A percentile compares a stretch with the other conserved stretches of the same genome.
phyloP scores from a whole-genome alignment of 1,140 invertebrate genomes.

The Ips nitidus region DNA sequence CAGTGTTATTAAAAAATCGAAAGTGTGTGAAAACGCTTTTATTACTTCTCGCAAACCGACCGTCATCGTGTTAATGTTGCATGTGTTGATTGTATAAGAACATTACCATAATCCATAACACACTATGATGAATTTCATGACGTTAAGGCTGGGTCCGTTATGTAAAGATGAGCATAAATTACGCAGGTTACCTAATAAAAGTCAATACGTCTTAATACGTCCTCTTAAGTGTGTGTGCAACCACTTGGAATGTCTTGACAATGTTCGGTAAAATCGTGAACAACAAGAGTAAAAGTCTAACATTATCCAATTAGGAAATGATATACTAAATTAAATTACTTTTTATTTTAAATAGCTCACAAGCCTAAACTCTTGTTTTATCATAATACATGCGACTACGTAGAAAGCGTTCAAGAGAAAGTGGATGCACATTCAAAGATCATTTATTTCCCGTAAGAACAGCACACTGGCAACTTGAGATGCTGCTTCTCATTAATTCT shows the following conservation, averaged over 20 bases:
- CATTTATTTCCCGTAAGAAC: conserved; percentile 13
- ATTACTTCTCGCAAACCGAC: conserved; percentile 4
- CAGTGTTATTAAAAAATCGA: conserved; percentile 12
- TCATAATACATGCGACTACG: background rate
- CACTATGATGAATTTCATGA: conserved; percentile 7
- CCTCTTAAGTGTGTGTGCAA: too few relatives aligned
- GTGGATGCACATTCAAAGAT: conserved; percentile 15
- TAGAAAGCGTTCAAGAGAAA: conserved; percentile 18
- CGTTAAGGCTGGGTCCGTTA: conserved; percentile 7
- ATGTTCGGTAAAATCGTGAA: too few relatives aligned
- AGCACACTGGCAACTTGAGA: background rate
- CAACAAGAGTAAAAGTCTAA: too few relatives aligned
- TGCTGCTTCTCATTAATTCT: conserved; percentile 6
- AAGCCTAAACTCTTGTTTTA: too few relatives aligned
- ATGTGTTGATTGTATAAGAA: conserved; percentile 4
- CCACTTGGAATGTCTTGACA: too few relatives aligned
- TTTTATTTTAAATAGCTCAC: too few relatives aligned
- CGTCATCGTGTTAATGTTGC: background rate
- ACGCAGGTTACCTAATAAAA: background rate
- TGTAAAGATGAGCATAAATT: conserved; percentile 5
- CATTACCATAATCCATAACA: conserved; percentile 15
- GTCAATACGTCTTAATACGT: too few relatives aligned
- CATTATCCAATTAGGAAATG: too few relatives aligned
- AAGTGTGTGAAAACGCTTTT: conserved; percentile 15
- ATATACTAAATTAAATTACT: too few relatives aligned